Evolutionary conservation across 2,797 vertebrate genomes (phyloP), one percentile per base, ranked within the genome.

Genomic region (Harpagifer antarcticus): DNA sequence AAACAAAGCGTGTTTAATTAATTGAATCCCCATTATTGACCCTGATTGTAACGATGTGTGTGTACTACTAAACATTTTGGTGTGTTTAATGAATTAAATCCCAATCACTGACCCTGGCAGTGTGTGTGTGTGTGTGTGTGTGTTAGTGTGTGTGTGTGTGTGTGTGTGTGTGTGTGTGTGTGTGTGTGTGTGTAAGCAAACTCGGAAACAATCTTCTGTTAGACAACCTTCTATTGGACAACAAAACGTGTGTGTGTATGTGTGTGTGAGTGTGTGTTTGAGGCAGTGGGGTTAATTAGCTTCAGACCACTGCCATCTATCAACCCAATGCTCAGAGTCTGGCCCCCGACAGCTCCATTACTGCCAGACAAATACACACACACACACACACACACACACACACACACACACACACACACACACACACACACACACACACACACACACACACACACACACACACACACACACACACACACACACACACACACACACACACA

Each of bases 241-340:
- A 27, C 27, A 27, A 4, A 4, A 4, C 3, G 43, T 74, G 61
- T 75, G 89, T 88, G 84, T 87, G 47, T 74, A 61, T 75, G 57
- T 48, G 45, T 6, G 13, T 1, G 57, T 70, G 78, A 76, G 59
- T 67, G 27, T 83, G 88, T 87, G 84, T 87, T 80, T 70, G 71
- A 82, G 72, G 83, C 79, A 73, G 71, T 81, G 74, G 86, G 90
- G 90, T 94, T 95, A 95, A 95, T 95, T 94, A 94, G 90, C 88
- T 88, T 81, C 68, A 82, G 86, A 86, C 86, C 79, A 78, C 71
- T 79, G 77, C 86, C 84, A 94, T 95, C 91, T 93, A 93, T 95
- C 93, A 95, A 88, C 74, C 68, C 87, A 88, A 89, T 88, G 89
- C 82, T 88, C 86, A 81, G 78, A 80, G 71, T 83, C 70, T 79